Evolutionary conservation across 2,797 vertebrate species (phyloP).

Genomic region (Malacoctenus gilli): DNA sequence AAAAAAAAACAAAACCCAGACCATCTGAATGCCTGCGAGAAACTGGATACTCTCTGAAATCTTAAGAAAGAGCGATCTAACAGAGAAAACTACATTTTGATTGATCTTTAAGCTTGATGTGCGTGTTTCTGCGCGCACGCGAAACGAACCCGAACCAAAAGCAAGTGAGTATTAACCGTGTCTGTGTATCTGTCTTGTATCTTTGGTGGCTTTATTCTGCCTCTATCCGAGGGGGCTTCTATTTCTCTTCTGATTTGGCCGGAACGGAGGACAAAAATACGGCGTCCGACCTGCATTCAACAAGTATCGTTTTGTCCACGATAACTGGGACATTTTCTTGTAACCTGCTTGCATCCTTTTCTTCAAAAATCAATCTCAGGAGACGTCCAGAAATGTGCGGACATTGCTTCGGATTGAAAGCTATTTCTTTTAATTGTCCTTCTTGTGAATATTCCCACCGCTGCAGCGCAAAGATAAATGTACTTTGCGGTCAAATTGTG

Average conservation of each 20-base stretch:
- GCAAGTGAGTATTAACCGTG: slow-evolving; percentile 82
- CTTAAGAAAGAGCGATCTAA: slow-evolving; percentile 60
- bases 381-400: slow-evolving; percentile 16
- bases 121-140: slow-evolving; percentile 70
- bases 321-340: slow-evolving; percentile 25
- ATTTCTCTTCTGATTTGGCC: slow-evolving; percentile 11
- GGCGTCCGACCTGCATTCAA: slow-evolving; percentile 74
- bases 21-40: slow-evolving; percentile 68
- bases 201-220: slow-evolving; percentile 59
- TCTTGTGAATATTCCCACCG: slow-evolving; percentile 4
- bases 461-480: slow-evolving; percentile 2
- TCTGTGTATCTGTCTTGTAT: slow-evolving; percentile 69
- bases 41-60: slow-evolving; percentile 73
- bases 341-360: slow-evolving; percentile 15
- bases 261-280: slow-evolving; percentile 6
- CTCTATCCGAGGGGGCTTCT: slow-evolving; percentile 29
- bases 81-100: slow-evolving; percentile 73
- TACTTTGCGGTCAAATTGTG: slow-evolving; percentile 17
- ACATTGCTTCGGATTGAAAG: slow-evolving; percentile 10
- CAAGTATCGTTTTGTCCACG: slow-evolving; percentile 75
- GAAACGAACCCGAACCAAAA: slow-evolving; percentile 76
- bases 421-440: slow-evolving; percentile 6
- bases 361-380: slow-evolving; percentile 29
- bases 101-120: slow-evolving; percentile 73
- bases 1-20: slow-evolving; percentile 6